Conservation (phyloP, 2,888 invertebrate genomes). For the Drosophila anomalata region DNA sequence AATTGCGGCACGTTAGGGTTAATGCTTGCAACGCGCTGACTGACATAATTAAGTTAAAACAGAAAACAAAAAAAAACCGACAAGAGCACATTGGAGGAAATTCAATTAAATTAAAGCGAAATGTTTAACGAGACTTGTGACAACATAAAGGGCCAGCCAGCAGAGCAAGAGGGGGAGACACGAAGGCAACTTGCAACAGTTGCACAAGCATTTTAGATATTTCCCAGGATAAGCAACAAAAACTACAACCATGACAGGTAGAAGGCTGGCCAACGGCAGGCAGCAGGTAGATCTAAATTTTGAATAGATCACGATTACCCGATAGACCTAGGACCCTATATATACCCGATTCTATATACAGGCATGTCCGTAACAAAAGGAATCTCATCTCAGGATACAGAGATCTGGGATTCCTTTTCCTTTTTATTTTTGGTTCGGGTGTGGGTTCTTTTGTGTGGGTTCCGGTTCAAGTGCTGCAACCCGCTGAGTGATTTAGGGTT, state of each 20-base stretch:
- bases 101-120: conserved; percentile 46
- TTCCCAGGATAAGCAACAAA: conserved; percentile 40
- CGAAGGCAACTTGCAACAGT: conserved; percentile 18
- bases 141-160: conserved; percentile 2
- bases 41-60: conserved; percentile 65
- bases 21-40: conserved; percentile 46
- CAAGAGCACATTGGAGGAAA: conserved; percentile 54
- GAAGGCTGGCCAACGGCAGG: conserved; percentile 12
- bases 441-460: background rate
- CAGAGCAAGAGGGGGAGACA: background rate
- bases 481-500: conserved; percentile 30
- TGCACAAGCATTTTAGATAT: conserved; percentile 32
- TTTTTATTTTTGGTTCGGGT: background rate
- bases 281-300: conserved; percentile 1
- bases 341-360: background rate
- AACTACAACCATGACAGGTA: conserved; percentile 23
- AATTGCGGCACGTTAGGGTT: conserved; percentile 44
- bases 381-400: conserved; percentile 16
- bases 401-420: background rate
- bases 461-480: conserved; percentile 35
- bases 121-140: conserved; percentile 46
- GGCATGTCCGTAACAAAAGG: conserved; percentile 11
- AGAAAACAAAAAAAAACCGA: conserved; percentile 36
- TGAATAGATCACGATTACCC: background rate
- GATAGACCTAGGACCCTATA: background rate